Conservation (phyloP, 2,113 vertebrate genomes). For the Polypterus bichir region DNA sequence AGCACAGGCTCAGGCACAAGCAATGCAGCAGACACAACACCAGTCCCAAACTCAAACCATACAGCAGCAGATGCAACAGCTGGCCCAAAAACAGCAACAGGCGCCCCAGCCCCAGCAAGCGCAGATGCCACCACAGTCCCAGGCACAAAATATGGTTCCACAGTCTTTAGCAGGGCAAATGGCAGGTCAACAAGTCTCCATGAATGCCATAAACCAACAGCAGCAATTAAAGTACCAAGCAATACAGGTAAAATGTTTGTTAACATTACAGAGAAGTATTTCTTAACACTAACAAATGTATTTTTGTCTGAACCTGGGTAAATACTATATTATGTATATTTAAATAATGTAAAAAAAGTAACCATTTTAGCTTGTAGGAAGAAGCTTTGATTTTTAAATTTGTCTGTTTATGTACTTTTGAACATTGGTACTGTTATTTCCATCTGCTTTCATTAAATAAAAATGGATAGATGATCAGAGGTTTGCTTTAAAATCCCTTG, state of each 20-base stretch:
- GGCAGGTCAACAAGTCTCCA: conserved; percentile 34
- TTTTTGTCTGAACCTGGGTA: no score
- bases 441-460: no score
- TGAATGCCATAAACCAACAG: conserved; percentile 35
- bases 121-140: conserved; percentile 44
- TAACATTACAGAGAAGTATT: no score
- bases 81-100: conserved; percentile 41
- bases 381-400: no score
- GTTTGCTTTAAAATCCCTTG: no score
- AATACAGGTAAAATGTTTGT: conserved; percentile 36
- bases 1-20: conserved; percentile 53
- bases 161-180: conserved; percentile 44
- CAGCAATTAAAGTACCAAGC: conserved; percentile 41
- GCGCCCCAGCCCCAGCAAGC: conserved; percentile 54
- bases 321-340: no score
- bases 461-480: no score
- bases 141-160: conserved; percentile 39
- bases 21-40: conserved; percentile 27
- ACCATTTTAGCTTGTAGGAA: no score
- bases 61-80: conserved; percentile 27
- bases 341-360: no score
- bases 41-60: conserved; percentile 42
- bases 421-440: no score
- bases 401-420: no score
- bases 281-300: no score